phyloP scores from a whole-genome alignment of 2,888 invertebrate genomes.

The Cryptosula pallasiana region DNA sequence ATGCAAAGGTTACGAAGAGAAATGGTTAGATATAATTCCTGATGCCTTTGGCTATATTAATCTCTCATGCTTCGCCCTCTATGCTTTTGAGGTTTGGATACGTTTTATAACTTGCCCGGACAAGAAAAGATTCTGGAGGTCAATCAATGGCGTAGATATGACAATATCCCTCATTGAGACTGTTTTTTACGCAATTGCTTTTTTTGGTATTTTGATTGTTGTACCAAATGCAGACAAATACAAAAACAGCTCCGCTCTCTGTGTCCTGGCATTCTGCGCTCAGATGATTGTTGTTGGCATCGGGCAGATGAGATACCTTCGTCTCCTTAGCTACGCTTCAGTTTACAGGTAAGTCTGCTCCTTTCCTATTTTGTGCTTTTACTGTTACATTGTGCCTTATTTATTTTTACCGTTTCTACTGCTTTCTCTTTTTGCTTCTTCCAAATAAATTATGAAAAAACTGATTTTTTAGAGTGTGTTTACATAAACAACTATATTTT shows the following conservation, averaged over 20 bases:
- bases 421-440: too few relatives aligned
- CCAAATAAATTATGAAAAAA: too few relatives aligned
- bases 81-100: background rate
- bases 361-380: background rate
- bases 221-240: background rate
- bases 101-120: background rate
- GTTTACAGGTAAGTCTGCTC: background rate
- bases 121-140: background rate
- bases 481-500: too few relatives aligned
- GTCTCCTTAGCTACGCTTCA: constrained; percentile 11
- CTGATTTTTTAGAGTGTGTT: too few relatives aligned
- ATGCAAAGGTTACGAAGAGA: background rate
- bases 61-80: background rate
- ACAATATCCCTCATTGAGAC: background rate
- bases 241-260: background rate
- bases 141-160: background rate
- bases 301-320: background rate
- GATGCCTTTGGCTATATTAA: background rate
- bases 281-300: background rate
- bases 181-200: background rate
- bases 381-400: background rate
- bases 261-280: background rate
- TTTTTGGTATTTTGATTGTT: background rate
- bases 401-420: too few relatives aligned
- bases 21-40: background rate